Percentiles rank a stretch among this genome's conserved stretches.
These are phyloP conservation scores for Oxytorus armatus DNA, from an alignment of 2,888 invertebrate species.

Conservation along the genomic window DNA sequence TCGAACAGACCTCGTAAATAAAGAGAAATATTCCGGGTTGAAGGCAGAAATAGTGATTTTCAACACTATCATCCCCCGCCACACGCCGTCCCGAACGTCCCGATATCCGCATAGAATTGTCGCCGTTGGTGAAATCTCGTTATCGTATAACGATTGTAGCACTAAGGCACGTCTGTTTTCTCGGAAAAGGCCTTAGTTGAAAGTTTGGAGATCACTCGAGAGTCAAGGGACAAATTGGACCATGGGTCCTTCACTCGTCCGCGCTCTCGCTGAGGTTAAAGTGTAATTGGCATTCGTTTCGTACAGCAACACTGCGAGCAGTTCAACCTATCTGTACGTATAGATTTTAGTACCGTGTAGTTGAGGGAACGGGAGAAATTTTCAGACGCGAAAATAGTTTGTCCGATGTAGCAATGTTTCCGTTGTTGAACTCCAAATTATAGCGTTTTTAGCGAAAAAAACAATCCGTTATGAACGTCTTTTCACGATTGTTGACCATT, in stretches of 20 bases:
- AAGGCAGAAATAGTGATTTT: too few relatives aligned
- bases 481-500: too few relatives aligned
- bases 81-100: too few relatives aligned
- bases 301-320: conserved; percentile 72
- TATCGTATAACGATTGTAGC: conserved; percentile 74
- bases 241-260: conserved; percentile 48
- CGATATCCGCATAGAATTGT: conserved; percentile 38
- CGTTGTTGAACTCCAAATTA: too few relatives aligned
- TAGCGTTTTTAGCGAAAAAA: too few relatives aligned
- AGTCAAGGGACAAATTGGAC: conserved; percentile 82
- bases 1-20: too few relatives aligned
- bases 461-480: too few relatives aligned
- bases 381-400: too few relatives aligned
- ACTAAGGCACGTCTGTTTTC: conserved; percentile 76
- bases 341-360: background rate
- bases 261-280: conserved; percentile 75
- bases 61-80: too few relatives aligned
- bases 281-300: conserved; percentile 82
- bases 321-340: background rate
- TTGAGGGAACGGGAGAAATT: too few relatives aligned
- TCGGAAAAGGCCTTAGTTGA: conserved; percentile 78
- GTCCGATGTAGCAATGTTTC: too few relatives aligned
- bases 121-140: conserved; percentile 73
- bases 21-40: too few relatives aligned
- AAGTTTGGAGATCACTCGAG: conserved; percentile 81